A percentile compares a stretch with the other conserved stretches of the same genome.
These are phyloP conservation scores for Spodoptera picta DNA, from an alignment of 2,888 invertebrate genomes.

Conservation along the genomic window DNA sequence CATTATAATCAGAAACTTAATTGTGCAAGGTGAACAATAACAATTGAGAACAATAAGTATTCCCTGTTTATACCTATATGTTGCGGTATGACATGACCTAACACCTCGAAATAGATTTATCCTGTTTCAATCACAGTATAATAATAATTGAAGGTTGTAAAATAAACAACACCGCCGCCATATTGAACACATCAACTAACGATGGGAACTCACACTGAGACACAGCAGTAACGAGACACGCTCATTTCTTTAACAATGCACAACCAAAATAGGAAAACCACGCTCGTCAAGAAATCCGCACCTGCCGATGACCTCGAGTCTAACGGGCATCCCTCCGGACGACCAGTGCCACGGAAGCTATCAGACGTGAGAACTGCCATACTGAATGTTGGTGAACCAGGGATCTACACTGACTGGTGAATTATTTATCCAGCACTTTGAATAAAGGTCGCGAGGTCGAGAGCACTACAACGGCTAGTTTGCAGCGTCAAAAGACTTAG, in stretches of 20 bases:
- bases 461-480: constrained; percentile 78
- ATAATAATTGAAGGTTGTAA: constrained; percentile 11
- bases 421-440: constrained; percentile 73
- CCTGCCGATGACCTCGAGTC: constrained; percentile 83
- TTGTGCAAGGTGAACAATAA: constrained; percentile 26
- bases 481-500: constrained; percentile 74
- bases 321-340: constrained; percentile 80
- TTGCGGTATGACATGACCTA: constrained; percentile 28
- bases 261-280: constrained; percentile 82
- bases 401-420: constrained; percentile 68
- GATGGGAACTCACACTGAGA: constrained; percentile 62
- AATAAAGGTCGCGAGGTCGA: constrained; percentile 86
- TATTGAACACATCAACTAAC: constrained; percentile 55
- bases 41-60: constrained; percentile 10
- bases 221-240: constrained; percentile 71
- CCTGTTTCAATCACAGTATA: constrained; percentile 26
- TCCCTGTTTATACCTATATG: constrained; percentile 27
- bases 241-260: constrained; percentile 78
- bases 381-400: constrained; percentile 28
- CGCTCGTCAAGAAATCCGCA: constrained; percentile 85
- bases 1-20: constrained; percentile 26
- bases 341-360: constrained; percentile 41
- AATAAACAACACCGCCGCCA: constrained; percentile 31
- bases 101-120: constrained; percentile 38
- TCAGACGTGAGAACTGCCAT: constrained; percentile 44